Evolutionary conservation across 1,140 invertebrate genomes (phyloP).

Genomic region (Meloidogyne hapla): DNA sequence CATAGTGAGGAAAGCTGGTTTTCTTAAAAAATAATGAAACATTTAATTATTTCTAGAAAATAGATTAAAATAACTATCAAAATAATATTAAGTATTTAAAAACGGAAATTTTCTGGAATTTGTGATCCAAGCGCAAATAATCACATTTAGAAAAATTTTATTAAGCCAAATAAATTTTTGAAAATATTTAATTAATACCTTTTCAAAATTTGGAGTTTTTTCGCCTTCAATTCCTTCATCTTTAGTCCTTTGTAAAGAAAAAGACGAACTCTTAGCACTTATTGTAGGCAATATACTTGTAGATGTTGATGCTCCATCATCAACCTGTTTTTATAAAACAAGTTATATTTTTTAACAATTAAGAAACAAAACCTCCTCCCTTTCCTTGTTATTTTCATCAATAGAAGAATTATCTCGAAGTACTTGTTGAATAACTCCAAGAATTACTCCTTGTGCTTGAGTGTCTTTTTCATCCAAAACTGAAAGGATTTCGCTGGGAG

Average conservation of each 20-base stretch:
- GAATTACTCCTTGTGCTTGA: constrained; percentile 24
- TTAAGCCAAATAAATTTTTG: not conserved
- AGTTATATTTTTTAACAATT: not conserved
- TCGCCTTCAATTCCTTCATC: not conserved
- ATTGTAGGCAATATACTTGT: constrained; percentile 5
- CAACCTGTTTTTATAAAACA: not conserved
- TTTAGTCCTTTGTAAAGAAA: not conserved
- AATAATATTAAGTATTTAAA: too few relatives aligned
- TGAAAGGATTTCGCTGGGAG: constrained; percentile 45
- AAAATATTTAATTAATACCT: not conserved
- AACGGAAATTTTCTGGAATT: too few relatives aligned
- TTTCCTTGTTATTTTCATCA: not conserved
- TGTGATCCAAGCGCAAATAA: too few relatives aligned
- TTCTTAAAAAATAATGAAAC: not conserved
- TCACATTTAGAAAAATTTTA: too few relatives aligned
- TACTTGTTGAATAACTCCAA: constrained; percentile 58
- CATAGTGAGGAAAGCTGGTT: not conserved
- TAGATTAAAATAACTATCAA: too few relatives aligned
- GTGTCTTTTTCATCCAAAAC: constrained; percentile 52
- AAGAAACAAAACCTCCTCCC: not conserved
- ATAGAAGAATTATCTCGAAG: not conserved
- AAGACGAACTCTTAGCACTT: not conserved
- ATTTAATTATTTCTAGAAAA: not conserved
- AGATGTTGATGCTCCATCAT: not conserved
- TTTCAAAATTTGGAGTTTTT: not conserved